Base-by-base conservation (phyloP, 2,797 vertebrate species). In the Tokudaia tokunoshimensis region DNA sequence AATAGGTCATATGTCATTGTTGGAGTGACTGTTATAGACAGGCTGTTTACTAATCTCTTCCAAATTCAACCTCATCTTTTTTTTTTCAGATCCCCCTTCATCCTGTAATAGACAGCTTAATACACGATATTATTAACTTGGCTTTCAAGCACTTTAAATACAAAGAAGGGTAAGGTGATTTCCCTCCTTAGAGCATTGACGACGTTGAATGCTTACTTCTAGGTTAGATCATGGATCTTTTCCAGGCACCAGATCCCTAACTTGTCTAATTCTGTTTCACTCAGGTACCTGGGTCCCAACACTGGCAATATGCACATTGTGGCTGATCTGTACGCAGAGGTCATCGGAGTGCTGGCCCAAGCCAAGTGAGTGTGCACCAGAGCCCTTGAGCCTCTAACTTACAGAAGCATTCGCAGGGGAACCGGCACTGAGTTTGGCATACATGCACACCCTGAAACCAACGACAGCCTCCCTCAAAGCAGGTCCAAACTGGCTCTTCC, bases 81-180 rank as follows among this genome's bases (percentile, higher is more conserved):
- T 17, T 97, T 98, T 98, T 94, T 67, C 98, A 99, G 99, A 99
- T 99, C 98, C 99, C 99, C n/a, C 99, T 99, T 93, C 99, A 99
- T 98, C 99, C 99, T 98, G 99, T 99, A 96, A 99, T 99, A 98
- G 99, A 99, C 98, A 99, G 99, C 98, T 99, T 99, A 96, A 99
- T 99, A 98, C 99, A 99, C 96, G 99, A 99, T 98, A 99, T 99
- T 96, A 99, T 99, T 98, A 99, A 99, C 98, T 98, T 99, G 98
- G 99, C 99, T 94, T 99, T 99, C 98, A 99, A 99, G 98, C 99
- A 99, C 99, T 99, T 99, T 99, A 99, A 99, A 98, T 99, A 99
- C 98, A 99, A 99, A 98, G 99, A 99, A 99, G 99, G 99, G 99
- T 99, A 99, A 98, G 96, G 37, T 22, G 89, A 24, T 94, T 95